These are phyloP conservation scores for Drosophila ezoana DNA, from an alignment of 2,888 invertebrate genomes.

Conservation along the genomic window DNA sequence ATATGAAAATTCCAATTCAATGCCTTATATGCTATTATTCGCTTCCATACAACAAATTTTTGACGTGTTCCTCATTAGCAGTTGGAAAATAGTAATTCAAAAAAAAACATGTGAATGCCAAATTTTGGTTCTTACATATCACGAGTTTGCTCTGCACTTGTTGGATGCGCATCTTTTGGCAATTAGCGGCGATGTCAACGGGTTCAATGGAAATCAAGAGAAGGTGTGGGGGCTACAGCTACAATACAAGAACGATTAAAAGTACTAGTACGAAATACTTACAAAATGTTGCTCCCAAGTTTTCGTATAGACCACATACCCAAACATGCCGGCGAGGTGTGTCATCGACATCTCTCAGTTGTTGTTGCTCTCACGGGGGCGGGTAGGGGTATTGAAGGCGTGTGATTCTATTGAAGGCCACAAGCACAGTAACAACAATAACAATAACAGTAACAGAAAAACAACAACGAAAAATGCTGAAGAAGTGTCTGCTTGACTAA, in stretches of 20 bases:
- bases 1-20: neutral
- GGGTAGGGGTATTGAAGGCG: slow-evolving; percentile 36
- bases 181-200: slow-evolving; percentile 75
- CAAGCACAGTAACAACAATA: slow-evolving; percentile 31
- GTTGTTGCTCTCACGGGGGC: slow-evolving; percentile 32
- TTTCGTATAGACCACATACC: slow-evolving; percentile 31
- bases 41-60: neutral
- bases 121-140: slow-evolving; percentile 58
- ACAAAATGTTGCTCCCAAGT: slow-evolving; percentile 44
- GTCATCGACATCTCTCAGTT: slow-evolving; percentile 71
- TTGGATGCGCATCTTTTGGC: slow-evolving; percentile 62
- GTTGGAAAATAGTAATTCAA: neutral
- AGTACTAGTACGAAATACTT: slow-evolving; percentile 4
- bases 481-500: neutral
- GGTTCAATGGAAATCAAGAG: slow-evolving; percentile 69
- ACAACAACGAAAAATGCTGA: neutral
- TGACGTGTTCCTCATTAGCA: slow-evolving; percentile 3
- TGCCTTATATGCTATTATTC: neutral
- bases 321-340: slow-evolving; percentile 56
- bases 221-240: slow-evolving; percentile 67
- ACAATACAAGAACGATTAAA: slow-evolving; percentile 1
- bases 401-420: slow-evolving; percentile 73
- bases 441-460: slow-evolving; percentile 12
- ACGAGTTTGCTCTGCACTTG: slow-evolving; percentile 68
- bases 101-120: slow-evolving; percentile 33